Evolutionary conservation across 2,888 invertebrate species (phyloP).

Genomic region (Diarsia mendica): DNA sequence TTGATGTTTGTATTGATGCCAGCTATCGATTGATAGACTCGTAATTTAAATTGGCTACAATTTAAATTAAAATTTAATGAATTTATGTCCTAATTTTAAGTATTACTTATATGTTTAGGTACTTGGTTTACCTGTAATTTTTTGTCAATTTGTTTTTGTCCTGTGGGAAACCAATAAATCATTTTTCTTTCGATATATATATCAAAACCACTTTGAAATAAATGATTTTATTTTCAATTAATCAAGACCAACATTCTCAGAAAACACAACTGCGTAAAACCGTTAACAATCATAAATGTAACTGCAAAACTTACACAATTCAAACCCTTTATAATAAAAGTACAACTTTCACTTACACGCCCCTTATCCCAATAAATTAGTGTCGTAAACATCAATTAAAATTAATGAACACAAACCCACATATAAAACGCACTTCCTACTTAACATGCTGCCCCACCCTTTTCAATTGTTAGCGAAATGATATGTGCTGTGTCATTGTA

Average conservation of each 20-base stretch:
- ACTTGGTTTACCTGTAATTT: no score
- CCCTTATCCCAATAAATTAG: conserved; percentile 73
- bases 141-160: no score
- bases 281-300: neutral
- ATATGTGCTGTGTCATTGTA: conserved; percentile 39
- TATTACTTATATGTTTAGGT: no score
- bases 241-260: neutral
- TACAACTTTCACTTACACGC: conserved; percentile 54
- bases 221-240: neutral
- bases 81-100: no score
- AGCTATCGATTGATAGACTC: no score
- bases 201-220: no score
- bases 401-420: conserved; percentile 77
- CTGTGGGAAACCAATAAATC: no score
- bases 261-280: neutral
- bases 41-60: no score
- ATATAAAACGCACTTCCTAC: conserved; percentile 77
- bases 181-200: no score
- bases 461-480: conserved; percentile 72
- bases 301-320: conserved; percentile 4
- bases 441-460: conserved; percentile 72
- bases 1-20: no score
- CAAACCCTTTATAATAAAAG: conserved; percentile 16
- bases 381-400: conserved; percentile 82
- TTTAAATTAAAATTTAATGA: no score